Percentiles rank a stretch among this genome's conserved stretches.
These are phyloP conservation scores for Diachasmimorpha longicaudata DNA, from an alignment of 1,140 invertebrate species.

Conservation along the genomic window DNA sequence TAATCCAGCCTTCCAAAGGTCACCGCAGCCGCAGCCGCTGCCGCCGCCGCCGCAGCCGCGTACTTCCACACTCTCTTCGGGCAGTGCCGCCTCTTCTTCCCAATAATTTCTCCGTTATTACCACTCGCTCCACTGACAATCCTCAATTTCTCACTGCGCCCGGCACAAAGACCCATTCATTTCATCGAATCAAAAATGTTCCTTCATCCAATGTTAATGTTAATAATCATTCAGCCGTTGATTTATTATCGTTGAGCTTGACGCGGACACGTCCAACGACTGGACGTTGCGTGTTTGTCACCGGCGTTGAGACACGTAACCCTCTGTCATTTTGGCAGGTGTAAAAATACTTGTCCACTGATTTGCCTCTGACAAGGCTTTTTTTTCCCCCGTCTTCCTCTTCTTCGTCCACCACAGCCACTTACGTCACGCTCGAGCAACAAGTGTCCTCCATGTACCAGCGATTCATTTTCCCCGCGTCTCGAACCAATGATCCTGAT, in stretches of 20 bases:
- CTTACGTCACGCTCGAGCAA: conserved; percentile 28
- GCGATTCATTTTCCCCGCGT: conserved; percentile 33
- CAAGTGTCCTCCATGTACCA: conserved; percentile 32
- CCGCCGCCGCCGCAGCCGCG: conserved; percentile 27
- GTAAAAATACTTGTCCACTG: too few species aligned
- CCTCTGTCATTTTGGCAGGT: too few species aligned
- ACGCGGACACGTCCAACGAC: too few species aligned
- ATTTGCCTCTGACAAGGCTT: too few species aligned
- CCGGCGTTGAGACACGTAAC: too few species aligned
- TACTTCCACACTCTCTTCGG: not conserved
- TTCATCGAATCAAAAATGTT: not conserved
- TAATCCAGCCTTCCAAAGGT: conserved; percentile 57
- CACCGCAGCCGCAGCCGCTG: conserved; percentile 30
- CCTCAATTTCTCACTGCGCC: not conserved
- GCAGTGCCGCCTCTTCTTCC: not conserved
- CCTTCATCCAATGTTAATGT: too few species aligned
- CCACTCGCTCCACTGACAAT: not conserved
- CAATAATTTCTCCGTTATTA: not conserved
- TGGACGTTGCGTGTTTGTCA: too few species aligned
- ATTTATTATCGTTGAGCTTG: too few species aligned
- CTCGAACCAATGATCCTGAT: conserved; percentile 16
- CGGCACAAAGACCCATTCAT: conserved; percentile 26
- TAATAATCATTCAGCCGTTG: too few species aligned
- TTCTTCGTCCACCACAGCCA: too few species aligned
- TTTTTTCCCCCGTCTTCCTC: too few species aligned